Evolutionary conservation across 2,888 invertebrate genomes (phyloP).

Genomic region (Sarcophaga carnaria): DNA sequence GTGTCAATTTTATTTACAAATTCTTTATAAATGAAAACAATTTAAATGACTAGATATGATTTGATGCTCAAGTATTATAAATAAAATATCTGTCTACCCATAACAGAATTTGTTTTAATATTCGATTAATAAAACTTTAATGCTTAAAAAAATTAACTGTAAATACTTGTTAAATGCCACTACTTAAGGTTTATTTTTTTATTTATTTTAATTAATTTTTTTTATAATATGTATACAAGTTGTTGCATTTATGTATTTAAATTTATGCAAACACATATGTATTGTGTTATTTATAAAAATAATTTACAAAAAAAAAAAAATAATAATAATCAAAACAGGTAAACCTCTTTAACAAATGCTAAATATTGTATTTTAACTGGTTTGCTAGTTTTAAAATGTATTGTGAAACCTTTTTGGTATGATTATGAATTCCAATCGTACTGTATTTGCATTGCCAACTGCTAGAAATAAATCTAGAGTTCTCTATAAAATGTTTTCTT

Average conservation of each 20-base stretch:
- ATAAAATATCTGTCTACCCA: slow-evolving; percentile 1
- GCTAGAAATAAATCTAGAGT: no score
- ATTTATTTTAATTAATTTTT: slow-evolving; percentile 7
- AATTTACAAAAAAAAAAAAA: no score
- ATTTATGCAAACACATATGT: slow-evolving; percentile 24
- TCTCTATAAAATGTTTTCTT: no score
- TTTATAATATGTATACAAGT: slow-evolving; percentile 12
- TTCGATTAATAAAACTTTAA: no score
- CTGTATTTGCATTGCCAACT: no score
- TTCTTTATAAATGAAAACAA: neutral
- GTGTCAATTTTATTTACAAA: slow-evolving; percentile 5
- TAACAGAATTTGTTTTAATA: no score
- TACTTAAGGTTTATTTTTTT: neutral
- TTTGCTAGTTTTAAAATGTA: no score
- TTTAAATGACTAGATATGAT: slow-evolving; percentile 20
- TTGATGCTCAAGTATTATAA: slow-evolving; percentile 4
- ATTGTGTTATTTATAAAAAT: neutral
- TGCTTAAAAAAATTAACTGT: no score
- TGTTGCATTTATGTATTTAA: slow-evolving; percentile 4
- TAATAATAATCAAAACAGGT: neutral
- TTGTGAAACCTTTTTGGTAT: no score
- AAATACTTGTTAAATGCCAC: neutral
- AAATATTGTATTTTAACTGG: neutral
- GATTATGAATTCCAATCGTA: no score
- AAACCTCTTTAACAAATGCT: neutral